A percentile compares a stretch with the other conserved stretches of the same genome.
phyloP scores from a whole-genome alignment of 2,888 invertebrate genomes.

The Agonopterix subpropinquella region DNA sequence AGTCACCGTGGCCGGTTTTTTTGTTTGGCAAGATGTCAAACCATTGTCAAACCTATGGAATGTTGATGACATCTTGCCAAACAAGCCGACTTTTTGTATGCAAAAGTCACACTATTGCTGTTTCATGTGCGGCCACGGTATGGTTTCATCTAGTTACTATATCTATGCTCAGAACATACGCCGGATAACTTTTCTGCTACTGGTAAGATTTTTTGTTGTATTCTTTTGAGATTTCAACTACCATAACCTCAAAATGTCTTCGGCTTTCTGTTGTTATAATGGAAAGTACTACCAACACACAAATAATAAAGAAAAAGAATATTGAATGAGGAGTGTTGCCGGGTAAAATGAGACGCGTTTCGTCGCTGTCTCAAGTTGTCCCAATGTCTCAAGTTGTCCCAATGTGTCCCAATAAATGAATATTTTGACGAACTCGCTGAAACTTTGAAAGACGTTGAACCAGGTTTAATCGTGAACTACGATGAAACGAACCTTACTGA shows the following conservation, averaged over 20 bases:
- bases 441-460: slow-evolving; percentile 4
- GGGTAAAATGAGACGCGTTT: not conserved
- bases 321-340: not conserved
- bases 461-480: slow-evolving; percentile 12
- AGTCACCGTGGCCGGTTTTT: no score
- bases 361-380: not conserved
- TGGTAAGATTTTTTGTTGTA: not conserved
- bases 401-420: no score
- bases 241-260: not conserved
- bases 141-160: no score
- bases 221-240: not conserved
- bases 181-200: not conserved
- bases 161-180: not conserved
- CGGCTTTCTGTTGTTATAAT: not conserved
- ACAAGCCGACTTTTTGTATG: no score
- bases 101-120: no score
- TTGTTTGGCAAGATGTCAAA: no score
- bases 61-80: no score
- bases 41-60: no score
- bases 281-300: not conserved
- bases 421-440: slow-evolving; percentile 4
- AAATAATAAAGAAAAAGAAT: not conserved
- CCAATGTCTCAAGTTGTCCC: not conserved
- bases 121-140: no score
- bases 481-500: slow-evolving; percentile 15